These are phyloP conservation scores for Carapus acus DNA, from an alignment of 2,797 vertebrate genomes.

Conservation along the genomic window DNA sequence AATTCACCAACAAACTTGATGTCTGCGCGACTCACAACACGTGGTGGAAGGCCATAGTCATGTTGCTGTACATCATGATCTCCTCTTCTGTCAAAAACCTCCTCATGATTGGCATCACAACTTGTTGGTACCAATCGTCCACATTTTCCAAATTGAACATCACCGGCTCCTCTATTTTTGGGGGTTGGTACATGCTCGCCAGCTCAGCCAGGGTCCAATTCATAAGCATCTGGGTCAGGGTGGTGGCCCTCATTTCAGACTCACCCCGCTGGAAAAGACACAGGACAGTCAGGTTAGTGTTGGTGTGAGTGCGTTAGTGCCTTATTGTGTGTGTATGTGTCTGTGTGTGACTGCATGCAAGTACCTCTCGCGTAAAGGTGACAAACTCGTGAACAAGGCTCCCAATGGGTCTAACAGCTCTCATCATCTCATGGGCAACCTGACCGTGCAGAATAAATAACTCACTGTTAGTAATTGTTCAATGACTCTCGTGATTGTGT, in stretches of 20 bases:
- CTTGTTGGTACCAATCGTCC: conserved; percentile 66
- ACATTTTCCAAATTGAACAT: conserved; percentile 55
- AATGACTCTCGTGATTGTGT: too few species aligned
- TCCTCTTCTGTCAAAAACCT: conserved; percentile 43
- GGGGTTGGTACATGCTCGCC: conserved; percentile 53
- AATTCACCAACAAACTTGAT: neutral
- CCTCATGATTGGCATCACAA: conserved; percentile 63
- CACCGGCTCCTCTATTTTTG: neutral
- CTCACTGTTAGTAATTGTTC: too few species aligned
- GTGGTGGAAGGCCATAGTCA: conserved; percentile 63
- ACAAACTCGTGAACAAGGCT: conserved; percentile 70
- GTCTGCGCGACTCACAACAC: conserved; percentile 65
- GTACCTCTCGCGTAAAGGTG: conserved; percentile 64
- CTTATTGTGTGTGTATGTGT: neutral
- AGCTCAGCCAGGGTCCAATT: conserved; percentile 72
- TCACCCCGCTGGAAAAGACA: conserved; percentile 52
- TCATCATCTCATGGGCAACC: conserved; percentile 57
- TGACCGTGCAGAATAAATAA: conserved; percentile 32
- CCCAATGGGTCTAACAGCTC: conserved; percentile 57
- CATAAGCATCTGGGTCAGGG: conserved; percentile 65
- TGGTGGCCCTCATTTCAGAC: conserved; percentile 57
- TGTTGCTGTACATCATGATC: conserved; percentile 41
- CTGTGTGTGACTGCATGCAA: neutral
- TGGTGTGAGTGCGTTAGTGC: neutral
- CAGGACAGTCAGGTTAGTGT: neutral